Evolutionary conservation across 2,113 vertebrate species (phyloP), one percentile per base, ranked within the genome.

Genomic region (Heterochromis multidens): DNA sequence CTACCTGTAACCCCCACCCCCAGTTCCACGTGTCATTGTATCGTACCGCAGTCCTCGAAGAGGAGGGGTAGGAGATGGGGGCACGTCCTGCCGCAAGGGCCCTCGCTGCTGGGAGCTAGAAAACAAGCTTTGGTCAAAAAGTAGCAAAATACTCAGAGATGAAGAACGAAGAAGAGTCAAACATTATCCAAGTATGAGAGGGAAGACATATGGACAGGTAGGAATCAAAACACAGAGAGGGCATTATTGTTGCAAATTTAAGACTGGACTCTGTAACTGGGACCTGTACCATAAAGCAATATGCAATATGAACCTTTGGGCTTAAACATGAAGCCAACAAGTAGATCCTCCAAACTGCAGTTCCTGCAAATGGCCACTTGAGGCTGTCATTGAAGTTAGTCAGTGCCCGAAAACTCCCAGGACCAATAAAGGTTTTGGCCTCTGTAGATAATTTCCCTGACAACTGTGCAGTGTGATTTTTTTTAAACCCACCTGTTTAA

Each of bases 61-160:
- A 12, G 96, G 94, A 57, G 96, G 96, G 17, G 97, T 96, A 9
- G 98, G 98, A 3, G 98, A 99, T 3, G 99, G 99, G 0, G 99
- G 99, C 25, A 99, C 97, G 0, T 99, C 99, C 93, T 99, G 99
- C 13, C 98, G 96, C 82, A 98, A 90, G 10, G 98, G 98, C 80
- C 98, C 98, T 93, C 98, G 98, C 76, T 97, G 97, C 88, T 97
- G 94, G n/a, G 94, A 83, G 84, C 94, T 95, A 81, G 17, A 81
- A 80, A 63, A 83, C 16, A 63, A 60, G 12, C 3, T 16, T 57
- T n/a, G 33, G 19, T 89, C 25, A 85, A 49, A 60, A 19, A 27
- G 3, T 25, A 52, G 43, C 43, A 72, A 72, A 29, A 72, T 13
- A 72, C 43, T 72, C 67, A 4, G 27, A 21, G 25, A 5, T 52